Evolutionary conservation across 1,140 invertebrate genomes (phyloP), one percentile per base, ranked within the genome.

Genomic region (Anastatus disparis): DNA sequence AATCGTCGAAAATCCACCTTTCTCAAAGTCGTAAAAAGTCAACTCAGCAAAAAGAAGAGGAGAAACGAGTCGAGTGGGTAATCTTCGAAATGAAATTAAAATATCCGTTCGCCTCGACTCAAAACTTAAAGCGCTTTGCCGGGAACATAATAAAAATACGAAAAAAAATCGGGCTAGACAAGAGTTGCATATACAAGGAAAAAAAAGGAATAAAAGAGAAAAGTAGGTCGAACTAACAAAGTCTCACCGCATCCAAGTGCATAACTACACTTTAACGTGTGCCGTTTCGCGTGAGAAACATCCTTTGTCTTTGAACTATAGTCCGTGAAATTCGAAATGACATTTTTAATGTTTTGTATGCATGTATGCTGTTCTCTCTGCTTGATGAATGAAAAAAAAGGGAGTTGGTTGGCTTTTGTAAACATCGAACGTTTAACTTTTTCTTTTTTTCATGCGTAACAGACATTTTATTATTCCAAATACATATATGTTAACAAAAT

Each of bases 151-250:
- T 42, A 65, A 65, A 65, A 53, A 65, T 53, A 65, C 7, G 27
- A n/a, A n/a, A n/a, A n/a, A n/a, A n/a, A 42, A 12, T 3, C 12
- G 50, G 42, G 48, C 22, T 31, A 15, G 52, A 44, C 64, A 56
- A 66, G 52, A 56, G 15, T 56, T 27, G 26, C 48, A 26, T 2
- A 22, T 22, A 13, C 15, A 31, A 46, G 40, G 59, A 15, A 10
- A 31, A n/a, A 20, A 13, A 38, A 15, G 40, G 50, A 42, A n/a
- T 35, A 52, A 48, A 12, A 40, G 55, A 61, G 55, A 62, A 52
- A 73, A 73, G 50, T 69, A 24, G 71, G 71, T 63, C 59, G 56
- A 69, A 73, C 59, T 73, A 69, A 64, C 66, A 66, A 63, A 73
- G 55, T 50, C 24, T 46, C 31, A 44, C 35, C 31, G 24, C 17